Evolutionary conservation across 2,888 invertebrate genomes (phyloP).

Genomic region (Tenodera sinensis): DNA sequence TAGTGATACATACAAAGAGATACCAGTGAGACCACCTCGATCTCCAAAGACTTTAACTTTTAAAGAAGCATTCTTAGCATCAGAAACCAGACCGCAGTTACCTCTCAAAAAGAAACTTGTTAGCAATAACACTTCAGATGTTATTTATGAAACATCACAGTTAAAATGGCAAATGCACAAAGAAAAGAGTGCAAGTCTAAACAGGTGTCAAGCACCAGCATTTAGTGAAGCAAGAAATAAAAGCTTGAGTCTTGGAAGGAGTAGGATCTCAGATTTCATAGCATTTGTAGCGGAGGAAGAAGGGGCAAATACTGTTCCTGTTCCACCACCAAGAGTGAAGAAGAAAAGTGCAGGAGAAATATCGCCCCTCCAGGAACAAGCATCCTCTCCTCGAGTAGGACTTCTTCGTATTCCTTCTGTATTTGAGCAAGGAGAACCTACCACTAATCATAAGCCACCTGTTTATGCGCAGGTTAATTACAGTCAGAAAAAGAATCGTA

Average conservation of each 20-base stretch:
- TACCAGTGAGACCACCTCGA: constrained; percentile 28
- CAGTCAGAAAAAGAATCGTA: constrained; percentile 30
- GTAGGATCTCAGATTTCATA: not conserved
- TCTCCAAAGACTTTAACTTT: constrained; percentile 28
- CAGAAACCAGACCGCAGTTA: not conserved
- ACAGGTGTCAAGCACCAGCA: constrained; percentile 6
- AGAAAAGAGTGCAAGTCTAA: constrained; percentile 22
- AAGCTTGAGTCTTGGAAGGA: constrained; percentile 12
- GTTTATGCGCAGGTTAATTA: constrained; percentile 32
- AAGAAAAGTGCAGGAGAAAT: constrained; percentile 22
- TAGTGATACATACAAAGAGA: not conserved
- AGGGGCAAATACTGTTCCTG: constrained; percentile 16
- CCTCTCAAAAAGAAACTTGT: constrained; percentile 6
- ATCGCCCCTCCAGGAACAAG: not conserved
- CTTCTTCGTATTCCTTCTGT: not conserved
- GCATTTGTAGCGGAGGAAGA: not conserved
- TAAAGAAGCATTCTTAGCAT: constrained; percentile 9
- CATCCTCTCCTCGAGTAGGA: not conserved
- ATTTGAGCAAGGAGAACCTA: not conserved
- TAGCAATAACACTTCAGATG: not conserved
- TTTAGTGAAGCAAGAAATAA: not conserved
- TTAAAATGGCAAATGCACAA: not conserved
- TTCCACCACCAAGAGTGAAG: constrained; percentile 19
- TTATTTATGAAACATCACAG: not conserved
- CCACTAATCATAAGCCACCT: constrained; percentile 17